phyloP scores from a whole-genome alignment of 2,113 vertebrate species.

The Rhinoderma darwinii region DNA sequence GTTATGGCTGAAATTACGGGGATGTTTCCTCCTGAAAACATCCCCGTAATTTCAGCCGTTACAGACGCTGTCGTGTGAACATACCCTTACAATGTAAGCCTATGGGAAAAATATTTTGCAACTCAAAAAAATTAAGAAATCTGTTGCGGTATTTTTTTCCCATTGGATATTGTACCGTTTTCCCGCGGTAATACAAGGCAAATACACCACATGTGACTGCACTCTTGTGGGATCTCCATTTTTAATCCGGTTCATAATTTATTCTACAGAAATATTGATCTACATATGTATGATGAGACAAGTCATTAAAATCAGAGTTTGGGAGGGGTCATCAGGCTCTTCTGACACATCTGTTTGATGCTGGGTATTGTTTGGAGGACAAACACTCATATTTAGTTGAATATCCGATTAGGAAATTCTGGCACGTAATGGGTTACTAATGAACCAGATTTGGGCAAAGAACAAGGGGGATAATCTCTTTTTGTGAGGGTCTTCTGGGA shows the following conservation, averaged over 20 bases:
- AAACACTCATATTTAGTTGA: background rate
- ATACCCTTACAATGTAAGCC: too few relatives aligned
- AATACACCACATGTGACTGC: too few relatives aligned
- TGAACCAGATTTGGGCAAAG: conserved; percentile 19
- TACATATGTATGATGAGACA: background rate
- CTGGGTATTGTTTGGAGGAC: background rate
- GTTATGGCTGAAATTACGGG: too few relatives aligned
- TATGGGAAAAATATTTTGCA: too few relatives aligned
- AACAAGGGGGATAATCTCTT: conserved; percentile 46
- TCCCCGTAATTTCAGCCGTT: too few relatives aligned
- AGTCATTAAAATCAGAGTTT: background rate
- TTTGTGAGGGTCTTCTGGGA: conserved; percentile 52
- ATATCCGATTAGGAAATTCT: background rate
- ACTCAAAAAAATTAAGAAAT: too few relatives aligned
- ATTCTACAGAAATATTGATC: background rate
- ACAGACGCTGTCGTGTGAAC: too few relatives aligned
- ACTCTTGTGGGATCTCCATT: too few relatives aligned
- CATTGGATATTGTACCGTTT: too few relatives aligned
- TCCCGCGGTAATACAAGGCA: too few relatives aligned
- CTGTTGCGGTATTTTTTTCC: too few relatives aligned
- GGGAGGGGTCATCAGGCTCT: background rate
- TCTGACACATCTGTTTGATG: background rate
- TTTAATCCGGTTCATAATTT: background rate
- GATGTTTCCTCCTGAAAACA: too few relatives aligned
- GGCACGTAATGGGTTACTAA: conserved; percentile 50